A percentile compares a stretch with the other conserved stretches of the same genome.
Conservation (phyloP, 2,888 invertebrate genomes). For the Tubulanus polymorphus region DNA sequence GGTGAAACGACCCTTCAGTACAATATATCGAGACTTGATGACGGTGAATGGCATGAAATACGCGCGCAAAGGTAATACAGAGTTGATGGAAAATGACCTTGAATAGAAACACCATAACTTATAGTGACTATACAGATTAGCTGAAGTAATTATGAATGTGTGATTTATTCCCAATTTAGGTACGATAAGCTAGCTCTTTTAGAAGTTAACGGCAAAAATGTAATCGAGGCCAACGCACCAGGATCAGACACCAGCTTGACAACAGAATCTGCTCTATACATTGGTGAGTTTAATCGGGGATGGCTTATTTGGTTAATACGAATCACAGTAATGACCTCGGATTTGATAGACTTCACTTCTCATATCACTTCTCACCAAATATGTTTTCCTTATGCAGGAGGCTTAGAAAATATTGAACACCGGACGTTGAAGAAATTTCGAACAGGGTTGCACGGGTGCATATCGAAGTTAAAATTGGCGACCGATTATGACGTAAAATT, state of each 20-base stretch:
- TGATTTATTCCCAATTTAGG: neutral
- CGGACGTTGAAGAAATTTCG: constrained; percentile 61
- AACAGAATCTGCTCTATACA: constrained; percentile 81
- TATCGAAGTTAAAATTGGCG: constrained; percentile 76
- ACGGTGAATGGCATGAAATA: constrained; percentile 81
- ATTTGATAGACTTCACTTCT: neutral
- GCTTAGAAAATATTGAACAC: constrained; percentile 71
- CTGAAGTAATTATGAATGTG: no score
- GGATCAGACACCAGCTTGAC: constrained; percentile 80
- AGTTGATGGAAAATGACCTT: no score
- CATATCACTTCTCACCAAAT: neutral
- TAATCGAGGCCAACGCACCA: constrained; percentile 75
- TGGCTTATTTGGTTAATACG: neutral
- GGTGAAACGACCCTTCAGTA: constrained; percentile 81
- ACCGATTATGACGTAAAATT: constrained; percentile 70
- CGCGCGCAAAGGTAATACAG: constrained; percentile 68
- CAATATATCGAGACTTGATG: constrained; percentile 80
- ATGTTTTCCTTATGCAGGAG: constrained; percentile 62
- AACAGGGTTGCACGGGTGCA: constrained; percentile 75
- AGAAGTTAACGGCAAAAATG: constrained; percentile 82
- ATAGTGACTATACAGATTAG: no score
- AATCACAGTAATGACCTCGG: neutral
- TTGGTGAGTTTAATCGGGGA: constrained; percentile 63
- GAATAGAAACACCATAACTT: no score
- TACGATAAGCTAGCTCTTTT: constrained; percentile 75